These are phyloP conservation scores for Stegophylla sp. DNA, from an alignment of 2,888 invertebrate species.

Conservation along the genomic window DNA sequence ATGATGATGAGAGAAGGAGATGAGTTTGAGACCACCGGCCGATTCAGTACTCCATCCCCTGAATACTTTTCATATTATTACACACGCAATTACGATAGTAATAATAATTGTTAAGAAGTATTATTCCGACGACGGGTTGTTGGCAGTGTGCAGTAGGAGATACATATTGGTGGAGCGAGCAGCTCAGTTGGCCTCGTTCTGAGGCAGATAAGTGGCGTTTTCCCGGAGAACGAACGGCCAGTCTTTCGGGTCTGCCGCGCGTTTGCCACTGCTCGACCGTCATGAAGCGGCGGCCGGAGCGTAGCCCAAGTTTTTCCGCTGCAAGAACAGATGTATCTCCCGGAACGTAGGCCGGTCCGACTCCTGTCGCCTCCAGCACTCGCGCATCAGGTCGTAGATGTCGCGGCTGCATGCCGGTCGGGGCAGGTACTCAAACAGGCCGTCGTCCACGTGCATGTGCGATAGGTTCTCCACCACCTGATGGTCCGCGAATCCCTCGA, in stretches of 20 bases:
- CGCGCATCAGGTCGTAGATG: constrained; percentile 71
- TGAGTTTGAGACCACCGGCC: too few species aligned
- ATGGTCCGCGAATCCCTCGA: constrained; percentile 76
- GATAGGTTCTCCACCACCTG: constrained; percentile 83
- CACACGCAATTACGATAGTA: background rate
- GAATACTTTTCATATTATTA: background rate
- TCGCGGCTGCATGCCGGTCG: constrained; percentile 70
- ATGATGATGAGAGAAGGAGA: too few species aligned
- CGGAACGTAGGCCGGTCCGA: constrained; percentile 69
- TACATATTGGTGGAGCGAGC: background rate
- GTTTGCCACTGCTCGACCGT: constrained; percentile 33
- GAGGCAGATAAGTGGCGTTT: constrained; percentile 39
- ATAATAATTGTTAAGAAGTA: background rate
- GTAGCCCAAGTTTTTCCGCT: constrained; percentile 67
- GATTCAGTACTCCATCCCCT: background rate
- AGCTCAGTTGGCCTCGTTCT: constrained; percentile 1
- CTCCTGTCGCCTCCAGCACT: constrained; percentile 70
- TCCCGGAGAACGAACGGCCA: constrained; percentile 52
- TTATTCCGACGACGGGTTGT: background rate
- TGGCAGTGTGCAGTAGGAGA: background rate
- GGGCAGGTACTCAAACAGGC: constrained; percentile 62
- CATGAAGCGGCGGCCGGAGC: constrained; percentile 62
- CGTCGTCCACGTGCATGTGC: constrained; percentile 72
- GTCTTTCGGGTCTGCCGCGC: constrained; percentile 4
- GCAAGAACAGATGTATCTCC: constrained; percentile 71